Percentiles rank a stretch among this genome's conserved stretches.
Evolutionary conservation across 2,113 vertebrate species (phyloP).

Genomic region (Ptychochromis oligacanthus): DNA sequence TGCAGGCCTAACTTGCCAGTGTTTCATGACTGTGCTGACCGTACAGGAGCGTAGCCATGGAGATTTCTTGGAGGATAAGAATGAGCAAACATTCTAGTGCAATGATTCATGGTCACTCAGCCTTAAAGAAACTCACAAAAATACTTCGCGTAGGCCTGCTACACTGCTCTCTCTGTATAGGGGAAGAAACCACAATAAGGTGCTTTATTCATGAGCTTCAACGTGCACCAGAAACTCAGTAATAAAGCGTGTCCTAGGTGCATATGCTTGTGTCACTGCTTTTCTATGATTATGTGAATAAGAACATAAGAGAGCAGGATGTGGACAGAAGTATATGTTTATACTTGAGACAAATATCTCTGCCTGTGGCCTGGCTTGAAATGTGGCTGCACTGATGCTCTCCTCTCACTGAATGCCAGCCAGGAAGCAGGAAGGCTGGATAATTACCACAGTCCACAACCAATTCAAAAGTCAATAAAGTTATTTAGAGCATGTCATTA

Average conservation of each 20-base stretch:
- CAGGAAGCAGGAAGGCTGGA: conserved; percentile 69
- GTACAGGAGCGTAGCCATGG: conserved; percentile 35
- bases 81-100: conserved; percentile 60
- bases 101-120: conserved; percentile 51
- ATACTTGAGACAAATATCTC: conserved; percentile 15
- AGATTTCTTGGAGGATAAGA: conserved; percentile 44
- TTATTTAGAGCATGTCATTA: conserved; percentile 69
- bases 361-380: conserved; percentile 13
- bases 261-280: not conserved
- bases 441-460: conserved; percentile 72
- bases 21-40: conserved; percentile 29
- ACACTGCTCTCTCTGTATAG: conserved; percentile 44
- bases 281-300: not conserved
- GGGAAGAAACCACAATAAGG: conserved; percentile 13
- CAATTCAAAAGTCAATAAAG: conserved; percentile 77
- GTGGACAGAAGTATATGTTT: conserved; percentile 5
- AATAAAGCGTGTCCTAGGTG: not conserved
- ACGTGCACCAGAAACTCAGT: not conserved
- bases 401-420: conserved; percentile 48
- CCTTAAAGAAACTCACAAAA: conserved; percentile 54
- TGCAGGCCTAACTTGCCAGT: not conserved
- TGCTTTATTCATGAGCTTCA: conserved; percentile 16
- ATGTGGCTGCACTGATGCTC: conserved; percentile 31
- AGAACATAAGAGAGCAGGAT: not conserved
- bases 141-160: conserved; percentile 53